Base-by-base conservation (phyloP, 2,113 vertebrate species). In the Zosterops pallidus region DNA sequence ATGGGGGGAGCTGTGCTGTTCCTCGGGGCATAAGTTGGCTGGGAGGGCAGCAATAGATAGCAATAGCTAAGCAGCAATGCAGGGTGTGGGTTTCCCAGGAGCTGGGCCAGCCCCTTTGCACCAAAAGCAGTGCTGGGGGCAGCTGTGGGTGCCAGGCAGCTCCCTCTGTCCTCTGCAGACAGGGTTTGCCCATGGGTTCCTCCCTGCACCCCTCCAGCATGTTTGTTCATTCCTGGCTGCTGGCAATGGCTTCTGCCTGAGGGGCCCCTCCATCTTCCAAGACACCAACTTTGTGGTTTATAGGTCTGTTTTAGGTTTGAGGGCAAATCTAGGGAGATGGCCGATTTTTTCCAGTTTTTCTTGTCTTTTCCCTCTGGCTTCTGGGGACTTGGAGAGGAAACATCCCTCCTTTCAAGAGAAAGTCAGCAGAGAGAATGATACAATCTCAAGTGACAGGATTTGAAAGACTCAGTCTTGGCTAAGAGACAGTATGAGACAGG, bases 231-330 rank as follows among this genome's bases (percentile, higher is more conserved):
- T 29, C 21, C 52, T 10, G 2, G 57, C 41, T 84, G 33, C 69
- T 0, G 0, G 23, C 0, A 0, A 70, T 2, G 9, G 12, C 26
- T 72, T 47, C 78, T 64, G 11, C 50, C 74, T 41, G 2, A 29
- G 52, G 11, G 35, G 23, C 5, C 37, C 21, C 21, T 37, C 35
- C 4, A 0, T 77, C 67, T 94, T 41, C 6, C 3, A n/a, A 90
- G 65, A 33, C 47, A 77, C 20, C 39, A 7, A 33, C 41, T 88
- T 56, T 46, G 20, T 57, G 53, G 23, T 83, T 75, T 76, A 44
- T 25, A 79, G 41, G 24, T n/a, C n/a, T 79, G 37, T 39, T 83
- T 70, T 41, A 81, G 41, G 44, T 69, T 76, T 85, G 49, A 75
- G 46, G 39, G 44, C 8, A 86, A 81, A 72, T 57, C 59, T 42